Percentiles rank a stretch among this genome's conserved stretches.
These are phyloP conservation scores for Aphidius colemani DNA, from an alignment of 2,888 invertebrate species.

Conservation along the genomic window DNA sequence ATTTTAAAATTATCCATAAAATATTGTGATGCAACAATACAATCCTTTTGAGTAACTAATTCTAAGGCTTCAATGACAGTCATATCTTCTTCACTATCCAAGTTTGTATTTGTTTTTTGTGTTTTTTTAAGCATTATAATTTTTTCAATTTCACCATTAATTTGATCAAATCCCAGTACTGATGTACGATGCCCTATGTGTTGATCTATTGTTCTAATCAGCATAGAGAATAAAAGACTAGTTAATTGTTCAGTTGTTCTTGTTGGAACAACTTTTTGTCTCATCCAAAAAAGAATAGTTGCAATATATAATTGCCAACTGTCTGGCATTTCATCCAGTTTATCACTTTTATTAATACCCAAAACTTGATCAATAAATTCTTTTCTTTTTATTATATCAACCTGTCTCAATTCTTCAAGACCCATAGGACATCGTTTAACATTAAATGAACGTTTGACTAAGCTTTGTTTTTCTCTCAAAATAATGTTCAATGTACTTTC, in stretches of 20 bases:
- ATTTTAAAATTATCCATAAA: constrained; percentile 67
- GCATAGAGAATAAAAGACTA: constrained; percentile 66
- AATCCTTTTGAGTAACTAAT: constrained; percentile 65
- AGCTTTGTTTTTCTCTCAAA: neutral
- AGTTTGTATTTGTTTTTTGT: constrained; percentile 3
- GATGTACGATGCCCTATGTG: constrained; percentile 65
- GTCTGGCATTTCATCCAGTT: constrained; percentile 62
- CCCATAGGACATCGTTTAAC: constrained; percentile 4
- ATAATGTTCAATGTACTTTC: constrained; percentile 25
- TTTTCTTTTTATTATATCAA: constrained; percentile 43
- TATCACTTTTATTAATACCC: constrained; percentile 54
- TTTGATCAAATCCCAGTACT: constrained; percentile 61
- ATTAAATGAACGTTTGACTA: neutral
- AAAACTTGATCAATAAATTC: constrained; percentile 63
- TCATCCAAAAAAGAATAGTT: constrained; percentile 66
- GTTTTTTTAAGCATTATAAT: constrained; percentile 35
- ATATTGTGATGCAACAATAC: constrained; percentile 65
- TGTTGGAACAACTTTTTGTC: constrained; percentile 57
- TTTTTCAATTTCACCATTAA: constrained; percentile 57
- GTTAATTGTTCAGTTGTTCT: constrained; percentile 62
- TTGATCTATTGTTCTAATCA: constrained; percentile 65
- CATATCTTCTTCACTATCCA: neutral
- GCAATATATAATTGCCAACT: constrained; percentile 68
- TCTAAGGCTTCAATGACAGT: constrained; percentile 49
- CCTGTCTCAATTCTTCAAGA: constrained; percentile 48